Base-by-base conservation (phyloP, 92 coral and sea anemone species). In the Phymanthus crucifer region DNA sequence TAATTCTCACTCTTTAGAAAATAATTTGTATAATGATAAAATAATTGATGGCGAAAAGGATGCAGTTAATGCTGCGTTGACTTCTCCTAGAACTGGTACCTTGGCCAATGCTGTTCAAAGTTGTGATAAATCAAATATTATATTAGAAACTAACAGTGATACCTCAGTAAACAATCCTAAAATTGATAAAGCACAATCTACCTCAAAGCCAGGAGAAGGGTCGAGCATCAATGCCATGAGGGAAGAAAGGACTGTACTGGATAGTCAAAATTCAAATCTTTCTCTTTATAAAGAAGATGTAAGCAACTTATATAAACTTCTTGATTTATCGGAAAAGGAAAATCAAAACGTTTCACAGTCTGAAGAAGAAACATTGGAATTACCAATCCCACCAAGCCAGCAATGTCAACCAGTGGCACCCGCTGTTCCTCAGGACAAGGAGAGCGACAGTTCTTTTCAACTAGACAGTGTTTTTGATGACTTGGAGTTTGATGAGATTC, bases 391-490 rank as follows among this genome's bases (percentile, higher is more conserved):
- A 61, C 17, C 68, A 19, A 54, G 27, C 24, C 50, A 6, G 32
- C 50, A 52, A 61, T 24, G 21, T 31, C 69, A 76, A 57, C 73
- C 32, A 33, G 50, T 43, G 50, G 6, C 3, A 18, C 48, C 47
- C 56, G 26, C 36, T 23, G n/a, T 32, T 29, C 9, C 29, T n/a
- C 36, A 83, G 27, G 61, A 61, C 45, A n/a, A 32, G 18, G 34
- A 52, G 12, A 32, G 76, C 1, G 57, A 48, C 9, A 26, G 70
- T 43, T 80, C 89, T n/a, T 40, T 77, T 46, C 71, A 83, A 36
- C 31, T 76, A 43, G 89, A 84, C 66, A 83, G 87, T 73, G 74
- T 87, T 27, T 77, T 86, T 78, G 81, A 83, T 35, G 90, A 91
- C 69, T 2, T 61, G 0, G 87, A 83, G 47, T 77, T 83, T 83